Evolutionary conservation across 2,797 vertebrate species (phyloP).

Genomic region (Squalus acanthias): DNA sequence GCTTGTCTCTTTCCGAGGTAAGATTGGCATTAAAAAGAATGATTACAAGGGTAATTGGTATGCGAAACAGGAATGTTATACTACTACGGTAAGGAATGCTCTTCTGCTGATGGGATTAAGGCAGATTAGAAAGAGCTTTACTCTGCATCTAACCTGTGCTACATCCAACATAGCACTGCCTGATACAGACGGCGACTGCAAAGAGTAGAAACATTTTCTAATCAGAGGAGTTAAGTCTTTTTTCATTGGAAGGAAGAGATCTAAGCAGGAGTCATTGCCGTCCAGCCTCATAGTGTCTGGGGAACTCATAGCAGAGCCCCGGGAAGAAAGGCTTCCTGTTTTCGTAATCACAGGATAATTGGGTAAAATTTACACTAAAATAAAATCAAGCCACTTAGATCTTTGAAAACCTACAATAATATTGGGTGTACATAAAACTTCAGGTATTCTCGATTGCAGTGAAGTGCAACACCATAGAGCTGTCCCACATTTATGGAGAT

Average conservation of each 20-base stretch:
- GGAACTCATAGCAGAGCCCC: not conserved
- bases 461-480: not conserved
- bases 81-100: not conserved
- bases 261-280: not conserved
- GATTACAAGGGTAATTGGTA: not conserved
- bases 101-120: not conserved
- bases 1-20: not conserved
- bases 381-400: not conserved
- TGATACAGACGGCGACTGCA: not conserved
- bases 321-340: not conserved
- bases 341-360: too few relatives aligned
- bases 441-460: not conserved
- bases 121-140: slow-evolving; percentile 18
- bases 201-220: not conserved
- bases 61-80: not conserved
- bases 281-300: not conserved
- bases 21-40: not conserved
- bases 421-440: not conserved
- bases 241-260: not conserved
- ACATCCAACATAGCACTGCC: not conserved
- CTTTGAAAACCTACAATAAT: not conserved
- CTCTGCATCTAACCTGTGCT: not conserved
- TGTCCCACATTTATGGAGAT: not conserved
- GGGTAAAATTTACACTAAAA: not conserved
- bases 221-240: not conserved